Evolutionary conservation across 2,113 vertebrate species (phyloP).

Genomic region (Eira barbara): DNA sequence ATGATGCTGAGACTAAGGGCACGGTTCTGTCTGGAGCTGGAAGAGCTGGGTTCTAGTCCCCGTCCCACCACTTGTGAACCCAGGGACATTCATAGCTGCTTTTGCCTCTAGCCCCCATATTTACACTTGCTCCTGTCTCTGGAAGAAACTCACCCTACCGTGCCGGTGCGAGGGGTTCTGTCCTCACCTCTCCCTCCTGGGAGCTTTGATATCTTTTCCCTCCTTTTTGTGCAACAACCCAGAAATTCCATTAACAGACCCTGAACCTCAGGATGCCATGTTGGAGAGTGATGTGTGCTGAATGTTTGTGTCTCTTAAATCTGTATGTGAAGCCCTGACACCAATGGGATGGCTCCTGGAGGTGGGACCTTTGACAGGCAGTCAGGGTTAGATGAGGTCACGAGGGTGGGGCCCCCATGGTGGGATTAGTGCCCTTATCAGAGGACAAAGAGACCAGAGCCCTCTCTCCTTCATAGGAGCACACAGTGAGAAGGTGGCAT

Average conservation of each 20-base stretch:
- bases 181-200: neutral
- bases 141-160: neutral
- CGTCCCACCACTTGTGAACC: neutral
- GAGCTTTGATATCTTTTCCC: accelerated
- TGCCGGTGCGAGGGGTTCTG: neutral
- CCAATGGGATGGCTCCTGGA: neutral
- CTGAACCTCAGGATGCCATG: neutral
- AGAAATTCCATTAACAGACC: neutral
- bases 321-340: neutral
- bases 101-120: neutral
- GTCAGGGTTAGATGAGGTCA: neutral
- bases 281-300: neutral
- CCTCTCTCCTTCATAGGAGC: neutral
- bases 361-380: neutral
- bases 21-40: neutral
- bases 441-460: neutral
- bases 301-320: neutral
- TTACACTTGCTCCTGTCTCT: neutral
- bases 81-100: too few relatives aligned
- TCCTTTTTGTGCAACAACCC: too few relatives aligned
- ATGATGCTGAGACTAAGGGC: neutral
- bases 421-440: neutral
- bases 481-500: neutral
- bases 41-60: neutral
- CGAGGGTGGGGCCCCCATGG: neutral